Conservation (phyloP, 1,140 invertebrate genomes). For the Protaetia brevitarsis region DNA sequence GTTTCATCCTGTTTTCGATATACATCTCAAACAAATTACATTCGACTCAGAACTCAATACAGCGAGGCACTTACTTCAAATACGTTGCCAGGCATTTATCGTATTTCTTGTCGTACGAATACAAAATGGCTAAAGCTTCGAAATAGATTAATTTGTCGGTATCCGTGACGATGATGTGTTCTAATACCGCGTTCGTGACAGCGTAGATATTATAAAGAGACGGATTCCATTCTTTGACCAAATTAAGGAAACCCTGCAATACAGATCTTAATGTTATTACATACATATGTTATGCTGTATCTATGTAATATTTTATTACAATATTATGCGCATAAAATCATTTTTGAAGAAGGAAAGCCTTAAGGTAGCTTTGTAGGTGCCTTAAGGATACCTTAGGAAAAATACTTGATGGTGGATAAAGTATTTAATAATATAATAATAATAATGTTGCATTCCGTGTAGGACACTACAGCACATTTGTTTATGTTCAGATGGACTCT, state of each 20-base stretch:
- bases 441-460: too few relatives aligned
- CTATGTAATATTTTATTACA: neutral
- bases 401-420: too few relatives aligned
- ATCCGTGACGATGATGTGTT: constrained; percentile 65
- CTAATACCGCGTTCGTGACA: constrained; percentile 81
- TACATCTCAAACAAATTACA: constrained; percentile 31
- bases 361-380: too few relatives aligned
- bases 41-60: neutral
- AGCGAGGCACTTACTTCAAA: constrained; percentile 63
- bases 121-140: constrained; percentile 87
- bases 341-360: too few relatives aligned
- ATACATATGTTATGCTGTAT: neutral
- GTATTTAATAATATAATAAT: too few relatives aligned
- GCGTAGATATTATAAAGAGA: constrained; percentile 82
- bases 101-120: constrained; percentile 86
- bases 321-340: neutral
- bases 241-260: constrained; percentile 73
- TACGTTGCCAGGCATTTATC: constrained; percentile 93
- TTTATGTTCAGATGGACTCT: too few relatives aligned
- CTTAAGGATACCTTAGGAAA: too few relatives aligned
- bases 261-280: neutral
- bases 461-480: too few relatives aligned
- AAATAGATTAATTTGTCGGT: constrained; percentile 71
- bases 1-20: constrained; percentile 63
- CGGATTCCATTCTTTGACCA: constrained; percentile 86